phyloP scores from a whole-genome alignment of 2,797 vertebrate species.

The Cuculus canorus region DNA sequence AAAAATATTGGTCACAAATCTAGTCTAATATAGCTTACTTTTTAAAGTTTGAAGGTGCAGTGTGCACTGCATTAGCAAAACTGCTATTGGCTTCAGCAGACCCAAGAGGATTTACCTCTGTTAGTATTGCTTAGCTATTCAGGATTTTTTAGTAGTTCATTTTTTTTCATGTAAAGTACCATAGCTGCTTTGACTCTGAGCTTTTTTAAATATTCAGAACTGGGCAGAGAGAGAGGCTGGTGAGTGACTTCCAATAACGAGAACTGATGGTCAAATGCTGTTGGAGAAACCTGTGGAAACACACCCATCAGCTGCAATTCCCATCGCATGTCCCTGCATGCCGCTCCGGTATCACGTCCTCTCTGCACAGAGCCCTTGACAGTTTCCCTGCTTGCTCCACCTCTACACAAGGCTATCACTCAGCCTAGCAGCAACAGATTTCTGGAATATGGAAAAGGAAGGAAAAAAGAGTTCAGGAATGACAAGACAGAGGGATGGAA shows the following conservation, averaged over 20 bases:
- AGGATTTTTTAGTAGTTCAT: background rate
- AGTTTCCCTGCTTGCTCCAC: background rate
- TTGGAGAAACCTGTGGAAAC: background rate
- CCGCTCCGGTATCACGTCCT: background rate
- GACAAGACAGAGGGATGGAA: background rate
- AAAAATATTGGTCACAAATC: background rate
- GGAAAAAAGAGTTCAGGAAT: background rate
- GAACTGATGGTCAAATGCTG: background rate
- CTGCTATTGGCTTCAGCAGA: background rate
- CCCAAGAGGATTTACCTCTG: background rate
- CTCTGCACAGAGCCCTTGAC: background rate
- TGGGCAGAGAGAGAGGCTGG: background rate
- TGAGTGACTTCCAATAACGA: background rate
- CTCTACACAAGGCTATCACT: background rate
- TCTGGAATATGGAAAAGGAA: background rate
- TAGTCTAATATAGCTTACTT: background rate
- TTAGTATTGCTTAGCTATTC: background rate
- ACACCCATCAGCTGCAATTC: background rate
- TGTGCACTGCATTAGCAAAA: background rate
- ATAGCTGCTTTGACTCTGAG: background rate
- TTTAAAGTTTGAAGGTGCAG: background rate
- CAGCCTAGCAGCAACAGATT: background rate
- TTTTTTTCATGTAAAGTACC: background rate
- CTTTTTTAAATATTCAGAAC: background rate
- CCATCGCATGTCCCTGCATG: background rate